These are phyloP conservation scores for Nibea albiflora DNA, from an alignment of 2,113 vertebrate genomes.

Conservation along the genomic window DNA sequence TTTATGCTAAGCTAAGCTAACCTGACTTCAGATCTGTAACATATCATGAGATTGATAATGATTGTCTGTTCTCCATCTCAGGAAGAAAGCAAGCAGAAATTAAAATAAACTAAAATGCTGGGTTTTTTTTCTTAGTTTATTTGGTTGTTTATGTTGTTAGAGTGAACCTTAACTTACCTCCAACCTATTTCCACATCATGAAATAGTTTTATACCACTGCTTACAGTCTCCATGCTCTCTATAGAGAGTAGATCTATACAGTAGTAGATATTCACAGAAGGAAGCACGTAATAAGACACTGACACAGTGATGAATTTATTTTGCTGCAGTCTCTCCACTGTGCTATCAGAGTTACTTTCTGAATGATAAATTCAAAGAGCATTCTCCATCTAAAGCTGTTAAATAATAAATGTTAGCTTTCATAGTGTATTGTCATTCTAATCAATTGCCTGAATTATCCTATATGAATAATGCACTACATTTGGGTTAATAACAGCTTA, in stretches of 20 bases:
- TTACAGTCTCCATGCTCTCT: too few relatives aligned
- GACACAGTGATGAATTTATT: neutral
- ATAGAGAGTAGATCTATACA: neutral
- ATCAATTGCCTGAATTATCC: slow-evolving; percentile 24
- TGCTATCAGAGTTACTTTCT: slow-evolving; percentile 10
- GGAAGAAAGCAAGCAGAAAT: too few relatives aligned
- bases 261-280: neutral
- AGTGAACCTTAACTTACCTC: neutral
- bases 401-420: slow-evolving; percentile 1
- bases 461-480: slow-evolving; percentile 10
- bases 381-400: neutral
- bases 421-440: slow-evolving; percentile 20
- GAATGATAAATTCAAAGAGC: slow-evolving; percentile 2
- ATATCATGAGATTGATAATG: neutral
- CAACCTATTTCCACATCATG: neutral
- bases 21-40: neutral
- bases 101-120: too few relatives aligned
- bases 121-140: too few relatives aligned
- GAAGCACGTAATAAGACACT: neutral
- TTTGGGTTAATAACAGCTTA: slow-evolving; percentile 38
- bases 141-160: too few relatives aligned
- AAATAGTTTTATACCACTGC: neutral
- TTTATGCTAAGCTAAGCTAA: neutral
- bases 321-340: neutral
- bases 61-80: neutral